Evolutionary conservation across 2,113 vertebrate species (phyloP).

Genomic region (Hemiprocne comata): DNA sequence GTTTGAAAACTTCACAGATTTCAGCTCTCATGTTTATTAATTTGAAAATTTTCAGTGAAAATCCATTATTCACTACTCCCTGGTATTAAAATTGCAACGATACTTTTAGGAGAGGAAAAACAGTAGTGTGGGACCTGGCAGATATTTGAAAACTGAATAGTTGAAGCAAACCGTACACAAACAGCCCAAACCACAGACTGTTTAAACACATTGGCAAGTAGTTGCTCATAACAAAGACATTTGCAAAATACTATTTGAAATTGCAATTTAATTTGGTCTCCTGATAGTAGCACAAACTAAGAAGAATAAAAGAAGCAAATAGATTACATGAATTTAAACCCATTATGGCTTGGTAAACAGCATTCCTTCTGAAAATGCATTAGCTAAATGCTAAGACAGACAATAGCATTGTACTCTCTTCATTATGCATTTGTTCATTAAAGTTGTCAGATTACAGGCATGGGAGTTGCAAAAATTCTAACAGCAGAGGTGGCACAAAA

Average conservation of each 20-base stretch:
- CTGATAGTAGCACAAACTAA: neutral
- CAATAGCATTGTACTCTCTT: neutral
- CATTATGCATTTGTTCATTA: neutral
- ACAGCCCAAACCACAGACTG: neutral
- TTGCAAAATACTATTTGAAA: neutral
- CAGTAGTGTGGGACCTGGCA: neutral
- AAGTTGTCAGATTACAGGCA: neutral
- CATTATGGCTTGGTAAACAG: neutral
- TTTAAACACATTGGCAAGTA: neutral
- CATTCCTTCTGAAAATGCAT: neutral
- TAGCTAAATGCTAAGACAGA: neutral
- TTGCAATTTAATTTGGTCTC: neutral
- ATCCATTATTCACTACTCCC: neutral
- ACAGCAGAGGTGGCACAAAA: neutral
- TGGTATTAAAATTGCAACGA: neutral
- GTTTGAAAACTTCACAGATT: neutral
- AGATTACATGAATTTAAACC: neutral
- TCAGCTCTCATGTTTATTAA: neutral
- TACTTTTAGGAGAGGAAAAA: neutral
- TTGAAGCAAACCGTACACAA: neutral
- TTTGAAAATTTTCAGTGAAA: neutral
- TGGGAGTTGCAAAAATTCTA: neutral
- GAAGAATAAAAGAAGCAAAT: neutral
- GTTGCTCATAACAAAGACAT: neutral
- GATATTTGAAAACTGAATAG: neutral